Evolutionary conservation across 2,888 invertebrate genomes (phyloP).

Genomic region (Agrotis puta): DNA sequence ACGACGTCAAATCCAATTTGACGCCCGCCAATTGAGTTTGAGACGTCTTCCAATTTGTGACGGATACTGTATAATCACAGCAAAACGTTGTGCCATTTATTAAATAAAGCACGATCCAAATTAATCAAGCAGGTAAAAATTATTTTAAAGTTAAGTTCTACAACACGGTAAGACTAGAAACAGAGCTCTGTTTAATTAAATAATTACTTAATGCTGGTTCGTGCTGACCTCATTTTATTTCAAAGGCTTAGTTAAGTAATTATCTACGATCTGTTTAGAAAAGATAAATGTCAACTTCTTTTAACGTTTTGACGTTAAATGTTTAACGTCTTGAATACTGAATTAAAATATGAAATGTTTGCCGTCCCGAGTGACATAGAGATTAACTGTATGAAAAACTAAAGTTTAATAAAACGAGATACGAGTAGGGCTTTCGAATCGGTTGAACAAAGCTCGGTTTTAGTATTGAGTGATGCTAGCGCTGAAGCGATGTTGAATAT

Average conservation of each 20-base stretch:
- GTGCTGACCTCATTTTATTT: constrained; percentile 26
- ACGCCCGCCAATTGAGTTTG: constrained; percentile 21
- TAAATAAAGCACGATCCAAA: background rate
- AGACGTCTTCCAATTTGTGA: background rate
- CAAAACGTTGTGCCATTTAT: background rate
- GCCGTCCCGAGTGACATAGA: background rate
- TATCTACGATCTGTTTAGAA: constrained; percentile 22
- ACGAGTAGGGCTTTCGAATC: background rate
- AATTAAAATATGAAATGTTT: constrained; percentile 11
- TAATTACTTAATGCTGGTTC: constrained; percentile 23
- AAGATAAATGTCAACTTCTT: constrained; percentile 19
- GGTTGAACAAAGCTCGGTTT: constrained; percentile 6
- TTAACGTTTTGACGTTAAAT: constrained; percentile 6
- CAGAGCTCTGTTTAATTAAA: constrained; percentile 8
- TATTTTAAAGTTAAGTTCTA: background rate
- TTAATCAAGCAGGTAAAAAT: constrained; percentile 9
- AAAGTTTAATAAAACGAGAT: constrained; percentile 1
- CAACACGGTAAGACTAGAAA: background rate
- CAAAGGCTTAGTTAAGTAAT: constrained; percentile 22
- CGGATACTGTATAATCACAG: background rate
- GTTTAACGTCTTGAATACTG: background rate
- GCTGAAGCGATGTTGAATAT: constrained; percentile 5
- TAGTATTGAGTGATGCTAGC: background rate
- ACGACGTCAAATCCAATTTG: constrained; percentile 29
- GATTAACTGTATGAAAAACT: constrained; percentile 1